Conservation (phyloP, 2,797 vertebrate genomes). For the Fringilla coelebs region DNA sequence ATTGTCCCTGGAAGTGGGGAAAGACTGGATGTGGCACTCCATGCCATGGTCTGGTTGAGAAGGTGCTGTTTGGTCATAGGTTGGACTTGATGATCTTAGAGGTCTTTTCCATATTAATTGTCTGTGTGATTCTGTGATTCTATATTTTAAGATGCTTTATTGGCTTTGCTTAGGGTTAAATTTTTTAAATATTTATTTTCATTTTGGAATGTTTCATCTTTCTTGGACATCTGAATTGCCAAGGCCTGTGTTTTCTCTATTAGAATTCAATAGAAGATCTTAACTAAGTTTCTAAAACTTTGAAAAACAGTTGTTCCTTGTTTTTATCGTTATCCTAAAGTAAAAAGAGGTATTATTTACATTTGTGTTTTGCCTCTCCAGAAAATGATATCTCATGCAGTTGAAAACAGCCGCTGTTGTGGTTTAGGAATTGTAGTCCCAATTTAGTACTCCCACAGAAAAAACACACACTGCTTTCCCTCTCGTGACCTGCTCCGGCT, state of each 20-base stretch:
- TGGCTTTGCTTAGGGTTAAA: background rate
- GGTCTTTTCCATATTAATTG: background rate
- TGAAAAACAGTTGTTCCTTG: background rate
- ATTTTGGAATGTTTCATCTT: background rate
- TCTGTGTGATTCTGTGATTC: background rate
- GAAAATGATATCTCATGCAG: background rate
- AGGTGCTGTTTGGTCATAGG: background rate
- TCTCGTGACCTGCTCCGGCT: fast-evolving
- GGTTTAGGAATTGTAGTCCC: background rate
- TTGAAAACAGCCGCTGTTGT: background rate
- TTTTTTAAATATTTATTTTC: background rate
- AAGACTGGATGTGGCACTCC: background rate
- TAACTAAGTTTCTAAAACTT: background rate
- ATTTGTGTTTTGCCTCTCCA: background rate
- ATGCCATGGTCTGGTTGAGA: background rate
- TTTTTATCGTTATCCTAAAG: background rate
- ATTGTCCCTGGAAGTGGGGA: background rate
- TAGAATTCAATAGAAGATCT: background rate
- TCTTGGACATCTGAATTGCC: background rate
- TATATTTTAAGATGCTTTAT: background rate
- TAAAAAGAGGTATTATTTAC: background rate
- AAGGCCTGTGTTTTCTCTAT: background rate
- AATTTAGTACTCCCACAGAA: background rate
- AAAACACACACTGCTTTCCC: background rate
- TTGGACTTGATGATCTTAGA: too few species aligned